A percentile compares a stretch with the other conserved stretches of the same genome.
phyloP scores from a whole-genome alignment of 2,888 invertebrate genomes.

The Spodoptera picta region DNA sequence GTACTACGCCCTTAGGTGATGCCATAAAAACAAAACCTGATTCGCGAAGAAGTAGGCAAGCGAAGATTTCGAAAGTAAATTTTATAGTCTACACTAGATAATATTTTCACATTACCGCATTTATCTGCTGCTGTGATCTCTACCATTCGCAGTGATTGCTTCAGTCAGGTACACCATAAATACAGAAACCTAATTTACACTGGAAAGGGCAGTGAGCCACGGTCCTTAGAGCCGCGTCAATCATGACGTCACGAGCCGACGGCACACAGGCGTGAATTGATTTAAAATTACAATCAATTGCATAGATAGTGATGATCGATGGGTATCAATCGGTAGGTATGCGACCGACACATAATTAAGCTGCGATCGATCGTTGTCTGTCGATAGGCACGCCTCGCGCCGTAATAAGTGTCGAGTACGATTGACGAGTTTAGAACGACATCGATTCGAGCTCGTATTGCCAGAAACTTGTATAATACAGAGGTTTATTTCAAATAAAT shows the following conservation, averaged over 20 bases:
- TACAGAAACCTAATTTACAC: constrained; percentile 37
- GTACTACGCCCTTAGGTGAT: constrained; percentile 41
- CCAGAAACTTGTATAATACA: constrained; percentile 23
- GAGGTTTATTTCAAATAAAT: constrained; percentile 25
- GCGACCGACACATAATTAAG: constrained; percentile 51
- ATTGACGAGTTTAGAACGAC: constrained; percentile 52
- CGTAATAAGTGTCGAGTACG: constrained; percentile 50
- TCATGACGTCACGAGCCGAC: constrained; percentile 28
- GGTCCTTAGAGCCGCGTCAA: constrained; percentile 20
- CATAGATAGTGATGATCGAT: constrained; percentile 50
- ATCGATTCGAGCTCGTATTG: constrained; percentile 34
- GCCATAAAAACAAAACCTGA: constrained; percentile 50
- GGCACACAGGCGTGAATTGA: constrained; percentile 43
- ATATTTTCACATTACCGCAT: constrained; percentile 55
- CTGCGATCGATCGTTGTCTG: constrained; percentile 47
- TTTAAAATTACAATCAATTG: constrained; percentile 48
- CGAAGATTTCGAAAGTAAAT: constrained; percentile 58
- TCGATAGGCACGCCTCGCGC: constrained; percentile 42
- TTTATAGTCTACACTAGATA: constrained; percentile 55
- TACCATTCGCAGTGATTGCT: constrained; percentile 50
- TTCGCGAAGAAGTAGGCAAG: constrained; percentile 43
- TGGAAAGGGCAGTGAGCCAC: constrained; percentile 43
- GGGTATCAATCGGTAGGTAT: constrained; percentile 46
- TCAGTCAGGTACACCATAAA: constrained; percentile 43
- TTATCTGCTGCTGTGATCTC: constrained; percentile 54